These are phyloP conservation scores for Percopsis omiscomaycus DNA, from an alignment of 2,797 vertebrate genomes.

Conservation along the genomic window DNA sequence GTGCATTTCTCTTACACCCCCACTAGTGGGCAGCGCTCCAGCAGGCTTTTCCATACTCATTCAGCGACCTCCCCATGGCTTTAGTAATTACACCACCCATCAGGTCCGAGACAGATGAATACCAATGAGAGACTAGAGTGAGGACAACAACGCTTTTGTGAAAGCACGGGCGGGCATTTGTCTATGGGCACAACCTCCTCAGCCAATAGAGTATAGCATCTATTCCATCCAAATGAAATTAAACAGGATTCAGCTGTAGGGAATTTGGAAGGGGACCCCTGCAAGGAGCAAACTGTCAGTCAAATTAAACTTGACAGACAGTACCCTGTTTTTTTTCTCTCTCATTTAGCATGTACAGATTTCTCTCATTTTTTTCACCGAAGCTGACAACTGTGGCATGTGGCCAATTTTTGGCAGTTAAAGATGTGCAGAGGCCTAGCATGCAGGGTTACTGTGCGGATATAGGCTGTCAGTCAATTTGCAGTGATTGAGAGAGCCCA, in stretches of 20 bases:
- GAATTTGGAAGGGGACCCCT: conserved; percentile 23
- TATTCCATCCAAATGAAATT: conserved; percentile 54
- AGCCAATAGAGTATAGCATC: conserved; percentile 41
- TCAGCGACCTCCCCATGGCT: conserved; percentile 48
- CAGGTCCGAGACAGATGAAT: conserved; percentile 53
- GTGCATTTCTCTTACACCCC: conserved; percentile 30
- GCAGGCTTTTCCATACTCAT: conserved; percentile 40
- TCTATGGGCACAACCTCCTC: conserved; percentile 10
- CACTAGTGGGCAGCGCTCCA: conserved; percentile 55
- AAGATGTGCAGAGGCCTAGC: conserved; percentile 15
- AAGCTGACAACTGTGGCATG: conserved; percentile 45
- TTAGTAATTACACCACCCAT: conserved; percentile 70
- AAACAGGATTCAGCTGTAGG: conserved; percentile 24
- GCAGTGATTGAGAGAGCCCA: conserved; percentile 10
- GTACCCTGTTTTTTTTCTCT: conserved; percentile 34
- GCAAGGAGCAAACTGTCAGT: conserved; percentile 37
- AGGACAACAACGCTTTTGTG: conserved; percentile 31
- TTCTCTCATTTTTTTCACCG: conserved; percentile 31
- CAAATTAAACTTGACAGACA: conserved; percentile 53
- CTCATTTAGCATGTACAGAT: conserved; percentile 41
- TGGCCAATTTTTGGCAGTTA: conserved; percentile 30
- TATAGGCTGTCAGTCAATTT: conserved; percentile 42
- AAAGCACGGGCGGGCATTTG: conserved; percentile 36
- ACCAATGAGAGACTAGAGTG: conserved; percentile 48
- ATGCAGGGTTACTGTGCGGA: conserved; percentile 27